phyloP scores from a whole-genome alignment of 2,113 vertebrate species.

The Atlantisia rogersi region DNA sequence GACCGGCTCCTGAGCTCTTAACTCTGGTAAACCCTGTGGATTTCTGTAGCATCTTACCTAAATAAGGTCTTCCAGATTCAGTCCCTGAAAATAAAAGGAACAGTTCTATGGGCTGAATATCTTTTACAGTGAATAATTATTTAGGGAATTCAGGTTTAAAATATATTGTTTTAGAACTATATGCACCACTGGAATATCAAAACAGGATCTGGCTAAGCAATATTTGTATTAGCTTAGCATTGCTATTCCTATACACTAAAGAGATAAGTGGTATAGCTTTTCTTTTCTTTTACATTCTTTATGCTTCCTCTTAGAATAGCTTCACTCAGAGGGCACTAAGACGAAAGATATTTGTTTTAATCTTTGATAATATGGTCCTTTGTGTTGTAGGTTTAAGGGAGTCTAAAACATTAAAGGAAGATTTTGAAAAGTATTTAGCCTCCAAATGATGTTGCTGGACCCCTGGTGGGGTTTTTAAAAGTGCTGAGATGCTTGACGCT shows the following conservation, averaged over 20 bases:
- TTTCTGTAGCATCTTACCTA: constrained; percentile 18
- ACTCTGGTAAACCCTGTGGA: constrained; percentile 28
- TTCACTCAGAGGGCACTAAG: constrained; percentile 1
- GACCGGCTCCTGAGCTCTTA: constrained; percentile 31
- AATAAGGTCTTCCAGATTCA: constrained; percentile 14
- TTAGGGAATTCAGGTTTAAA: constrained; percentile 29
- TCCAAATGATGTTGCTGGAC: not conserved
- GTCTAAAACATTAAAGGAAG: not conserved
- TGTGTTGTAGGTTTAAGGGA: constrained; percentile 1
- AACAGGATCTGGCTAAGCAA: not conserved
- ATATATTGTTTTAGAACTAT: not conserved
- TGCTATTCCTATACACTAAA: constrained; percentile 9
- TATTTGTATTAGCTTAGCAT: constrained; percentile 28
- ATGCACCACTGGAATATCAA: not conserved
- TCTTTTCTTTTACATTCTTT: constrained; percentile 23
- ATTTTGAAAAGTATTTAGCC: not conserved
- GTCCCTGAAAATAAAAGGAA: constrained; percentile 24
- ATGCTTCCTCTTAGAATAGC: constrained; percentile 18
- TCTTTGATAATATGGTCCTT: constrained; percentile 25
- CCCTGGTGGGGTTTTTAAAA: not conserved
- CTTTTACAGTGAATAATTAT: constrained; percentile 46
- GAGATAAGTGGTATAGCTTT: not conserved
- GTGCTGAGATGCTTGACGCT: not conserved
- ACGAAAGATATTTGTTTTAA: constrained; percentile 4
- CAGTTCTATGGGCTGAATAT: constrained; percentile 7